phyloP scores from a whole-genome alignment of 2,888 invertebrate species.

The Prenolepis imparis region DNA sequence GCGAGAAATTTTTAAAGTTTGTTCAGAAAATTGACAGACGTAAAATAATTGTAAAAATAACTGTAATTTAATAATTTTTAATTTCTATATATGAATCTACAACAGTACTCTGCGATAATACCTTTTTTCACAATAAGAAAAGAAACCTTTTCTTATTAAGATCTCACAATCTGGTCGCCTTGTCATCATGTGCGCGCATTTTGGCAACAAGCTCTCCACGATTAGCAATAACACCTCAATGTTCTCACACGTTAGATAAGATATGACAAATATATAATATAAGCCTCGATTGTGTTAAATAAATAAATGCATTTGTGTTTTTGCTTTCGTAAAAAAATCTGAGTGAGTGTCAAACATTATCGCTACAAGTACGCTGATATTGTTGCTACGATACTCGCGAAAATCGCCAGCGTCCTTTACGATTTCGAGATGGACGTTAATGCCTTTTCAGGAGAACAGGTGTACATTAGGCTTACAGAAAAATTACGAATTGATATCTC shows the following conservation, averaged over 20 bases:
- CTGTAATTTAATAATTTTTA: neutral
- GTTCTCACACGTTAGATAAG: neutral
- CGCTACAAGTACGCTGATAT: neutral
- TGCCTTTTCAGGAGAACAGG: neutral
- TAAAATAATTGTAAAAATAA: neutral
- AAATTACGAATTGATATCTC: conserved; percentile 7
- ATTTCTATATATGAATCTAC: neutral
- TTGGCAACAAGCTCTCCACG: conserved; percentile 1
- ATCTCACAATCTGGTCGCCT: neutral
- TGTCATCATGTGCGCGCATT: neutral
- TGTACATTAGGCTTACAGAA: neutral
- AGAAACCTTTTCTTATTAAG: neutral
- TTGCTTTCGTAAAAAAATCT: neutral
- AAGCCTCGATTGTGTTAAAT: neutral
- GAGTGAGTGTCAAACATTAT: neutral
- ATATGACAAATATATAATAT: neutral
- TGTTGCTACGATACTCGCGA: neutral
- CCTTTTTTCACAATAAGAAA: neutral
- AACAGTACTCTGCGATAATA: neutral
- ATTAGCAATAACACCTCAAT: neutral
- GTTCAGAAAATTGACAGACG: neutral
- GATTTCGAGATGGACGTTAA: neutral
- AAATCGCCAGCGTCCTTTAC: neutral
- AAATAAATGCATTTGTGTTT: neutral
- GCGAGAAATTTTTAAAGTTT: neutral